Base-by-base conservation (phyloP, 2,888 invertebrate genomes). In the Spilarctia lutea region DNA sequence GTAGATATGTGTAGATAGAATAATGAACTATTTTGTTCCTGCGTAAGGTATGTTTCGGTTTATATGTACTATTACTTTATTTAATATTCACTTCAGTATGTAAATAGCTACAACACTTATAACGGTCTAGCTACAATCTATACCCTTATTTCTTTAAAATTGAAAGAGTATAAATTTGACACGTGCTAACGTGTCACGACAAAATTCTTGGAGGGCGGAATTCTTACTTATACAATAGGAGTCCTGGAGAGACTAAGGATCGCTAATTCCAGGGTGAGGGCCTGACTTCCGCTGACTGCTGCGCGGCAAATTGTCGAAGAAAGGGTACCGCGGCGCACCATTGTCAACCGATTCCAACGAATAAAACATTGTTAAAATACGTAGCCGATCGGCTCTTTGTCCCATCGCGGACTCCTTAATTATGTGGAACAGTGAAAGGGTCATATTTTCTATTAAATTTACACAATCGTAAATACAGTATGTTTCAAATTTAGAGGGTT, bases 391-490 rank as follows among this genome's bases (percentile, higher is more conserved):
- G 91, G 85, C 89, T 86, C 89, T 92, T 95, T 95, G 94, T 95
- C 82, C 89, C 84, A 88, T 91, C 83, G 92, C 93, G 92, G 91
- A 94, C 96, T 94, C 95, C 91, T 94, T 93, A 95, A 96, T 96
- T 96, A 96, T 94, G 89, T 93, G 88, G 93, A 94, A 94, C 94
- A 92, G 93, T 93, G 91, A 94, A 96, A 94, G 96, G 96, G 96
- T 95, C 95, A 95, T 92, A 94, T 95, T 95, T 95, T 95, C 94
- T 95, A 95, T 94, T 94, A 93, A 95, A 92, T 93, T 94, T 93
- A 88, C 89, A 92, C 91, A 92, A 91, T 88, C 83, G 78, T 77
- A 33, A 45, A 80, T 90, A 95, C 86, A 93, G 86, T 89, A 79
- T 94, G 95, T 86, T 89, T 35, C 42, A 13, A 75, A 85, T 80